A percentile compares a stretch with the other conserved stretches of the same genome.
phyloP scores from a whole-genome alignment of 2,797 vertebrate genomes.

The Amniataba percoides region DNA sequence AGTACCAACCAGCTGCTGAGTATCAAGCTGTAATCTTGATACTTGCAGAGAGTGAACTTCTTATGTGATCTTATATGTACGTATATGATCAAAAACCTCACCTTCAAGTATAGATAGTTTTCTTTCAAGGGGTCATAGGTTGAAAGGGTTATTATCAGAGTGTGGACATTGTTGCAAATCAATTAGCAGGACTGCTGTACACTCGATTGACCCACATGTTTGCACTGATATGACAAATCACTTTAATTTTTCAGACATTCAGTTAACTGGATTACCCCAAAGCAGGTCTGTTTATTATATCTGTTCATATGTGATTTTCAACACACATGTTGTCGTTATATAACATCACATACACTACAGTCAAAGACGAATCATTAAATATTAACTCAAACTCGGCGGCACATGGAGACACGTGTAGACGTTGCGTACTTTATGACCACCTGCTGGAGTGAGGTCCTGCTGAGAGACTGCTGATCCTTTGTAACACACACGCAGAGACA shows the following conservation, averaged over 20 bases:
- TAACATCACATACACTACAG: neutral
- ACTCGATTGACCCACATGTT: too few relatives aligned
- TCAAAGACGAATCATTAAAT: neutral
- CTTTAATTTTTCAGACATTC: neutral
- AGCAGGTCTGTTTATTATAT: neutral
- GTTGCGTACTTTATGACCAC: neutral
- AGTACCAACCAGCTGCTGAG: constrained; percentile 11
- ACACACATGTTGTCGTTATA: neutral
- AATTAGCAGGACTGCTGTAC: too few relatives aligned
- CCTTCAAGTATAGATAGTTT: too few relatives aligned
- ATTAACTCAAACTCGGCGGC: neutral
- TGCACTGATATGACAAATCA: neutral
- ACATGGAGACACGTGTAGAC: neutral
- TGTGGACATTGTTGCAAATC: too few relatives aligned
- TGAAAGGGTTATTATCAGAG: too few relatives aligned
- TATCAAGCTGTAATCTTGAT: constrained; percentile 7
- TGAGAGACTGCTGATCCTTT: constrained; percentile 19
- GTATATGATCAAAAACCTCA: neutral
- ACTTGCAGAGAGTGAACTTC: too few relatives aligned
- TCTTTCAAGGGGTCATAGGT: too few relatives aligned
- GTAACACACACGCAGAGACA: neutral
- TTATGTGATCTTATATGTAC: too few relatives aligned
- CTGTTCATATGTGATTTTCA: neutral
- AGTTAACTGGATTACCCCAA: neutral
- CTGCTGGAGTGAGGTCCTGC: constrained; percentile 12